Conservation (phyloP, 2,888 invertebrate species). For the Brachyptera risi region DNA sequence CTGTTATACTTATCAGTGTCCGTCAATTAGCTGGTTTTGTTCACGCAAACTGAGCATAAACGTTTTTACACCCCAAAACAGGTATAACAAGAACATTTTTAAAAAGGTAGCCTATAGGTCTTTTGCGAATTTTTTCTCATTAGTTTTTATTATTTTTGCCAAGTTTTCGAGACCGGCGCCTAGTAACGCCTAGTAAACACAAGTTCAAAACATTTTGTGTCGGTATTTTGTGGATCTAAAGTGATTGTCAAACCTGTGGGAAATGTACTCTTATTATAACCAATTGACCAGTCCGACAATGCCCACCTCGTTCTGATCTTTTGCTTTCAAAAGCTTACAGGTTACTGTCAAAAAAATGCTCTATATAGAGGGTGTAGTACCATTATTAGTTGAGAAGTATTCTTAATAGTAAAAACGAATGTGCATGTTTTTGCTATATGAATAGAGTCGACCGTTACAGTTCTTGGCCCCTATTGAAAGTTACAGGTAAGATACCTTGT, state of each 20-base stretch:
- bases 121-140: too few species aligned
- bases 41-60: too few species aligned
- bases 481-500: neutral
- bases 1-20: too few species aligned
- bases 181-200: too few species aligned
- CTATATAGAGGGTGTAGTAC: too few species aligned
- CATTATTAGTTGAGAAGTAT: neutral
- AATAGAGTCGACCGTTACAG: neutral
- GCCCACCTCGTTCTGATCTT: neutral
- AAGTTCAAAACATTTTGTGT: too few species aligned
- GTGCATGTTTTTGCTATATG: neutral
- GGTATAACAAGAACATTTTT: too few species aligned
- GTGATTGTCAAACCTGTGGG: neutral
- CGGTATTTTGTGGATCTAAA: neutral
- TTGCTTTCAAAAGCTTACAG: neutral
- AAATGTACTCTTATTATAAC: neutral
- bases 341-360: neutral
- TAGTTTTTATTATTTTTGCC: too few species aligned
- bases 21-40: too few species aligned
- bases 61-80: too few species aligned
- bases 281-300: neutral
- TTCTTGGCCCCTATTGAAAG: neutral
- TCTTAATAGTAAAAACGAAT: neutral
- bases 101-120: too few species aligned
- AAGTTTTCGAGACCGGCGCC: too few species aligned